Evolutionary conservation across 2,888 invertebrate genomes (phyloP).

Genomic region (Nebria brevicollis): DNA sequence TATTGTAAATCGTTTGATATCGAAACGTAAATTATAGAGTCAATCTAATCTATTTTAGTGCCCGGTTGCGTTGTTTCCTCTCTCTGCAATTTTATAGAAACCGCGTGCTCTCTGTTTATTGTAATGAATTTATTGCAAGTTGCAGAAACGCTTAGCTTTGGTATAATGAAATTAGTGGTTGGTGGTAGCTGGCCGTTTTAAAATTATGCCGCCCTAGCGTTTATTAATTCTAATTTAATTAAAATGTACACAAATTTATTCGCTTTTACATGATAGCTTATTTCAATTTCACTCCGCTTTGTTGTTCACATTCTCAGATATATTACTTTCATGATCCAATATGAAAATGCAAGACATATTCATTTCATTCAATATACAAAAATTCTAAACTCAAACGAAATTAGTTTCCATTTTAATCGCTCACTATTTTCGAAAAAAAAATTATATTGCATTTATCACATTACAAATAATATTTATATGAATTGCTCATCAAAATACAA

Average conservation of each 20-base stretch:
- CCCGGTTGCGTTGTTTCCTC: neutral
- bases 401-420: too few species aligned
- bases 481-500: neutral
- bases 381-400: too few species aligned
- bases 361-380: too few species aligned
- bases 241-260: constrained; percentile 41
- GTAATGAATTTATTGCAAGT: constrained; percentile 36
- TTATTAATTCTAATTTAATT: constrained; percentile 41
- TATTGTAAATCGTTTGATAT: constrained; percentile 32
- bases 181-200: neutral
- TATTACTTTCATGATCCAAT: constrained; percentile 3
- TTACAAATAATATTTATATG: neutral
- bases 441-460: too few species aligned
- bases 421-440: too few species aligned
- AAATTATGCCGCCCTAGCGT: constrained; percentile 23
- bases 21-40: constrained; percentile 11
- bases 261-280: neutral
- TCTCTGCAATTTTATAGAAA: constrained; percentile 19
- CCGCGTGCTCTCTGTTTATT: neutral
- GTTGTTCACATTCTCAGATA: constrained; percentile 1
- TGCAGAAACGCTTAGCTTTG: neutral
- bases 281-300: neutral
- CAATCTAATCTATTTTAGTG: constrained; percentile 3
- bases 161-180: constrained; percentile 12
- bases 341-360: neutral